Evolutionary conservation across 2,113 vertebrate species (phyloP).

Genomic region (Beaufortia kweichowensis): DNA sequence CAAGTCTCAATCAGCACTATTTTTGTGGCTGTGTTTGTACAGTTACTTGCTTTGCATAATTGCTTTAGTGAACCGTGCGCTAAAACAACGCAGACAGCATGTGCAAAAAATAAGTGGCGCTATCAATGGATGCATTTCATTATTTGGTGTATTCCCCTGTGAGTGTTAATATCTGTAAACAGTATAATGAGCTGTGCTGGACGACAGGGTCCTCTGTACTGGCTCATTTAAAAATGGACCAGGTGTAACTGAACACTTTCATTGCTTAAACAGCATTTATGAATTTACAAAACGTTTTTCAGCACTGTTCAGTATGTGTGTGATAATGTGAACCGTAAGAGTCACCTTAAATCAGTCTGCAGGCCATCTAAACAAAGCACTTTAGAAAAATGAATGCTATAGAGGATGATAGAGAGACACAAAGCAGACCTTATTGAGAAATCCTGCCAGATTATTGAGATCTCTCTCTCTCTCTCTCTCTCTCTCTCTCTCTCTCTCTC

Average conservation of each 20-base stretch:
- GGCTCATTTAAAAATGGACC: background rate
- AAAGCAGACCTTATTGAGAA: background rate
- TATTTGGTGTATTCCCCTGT: too few relatives aligned
- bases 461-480: too few relatives aligned
- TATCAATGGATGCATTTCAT: too few relatives aligned
- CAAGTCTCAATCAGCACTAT: too few relatives aligned
- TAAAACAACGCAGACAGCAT: too few relatives aligned
- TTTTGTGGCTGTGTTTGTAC: too few relatives aligned
- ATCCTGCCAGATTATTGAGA: background rate
- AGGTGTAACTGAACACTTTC: background rate
- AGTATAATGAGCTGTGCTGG: background rate
- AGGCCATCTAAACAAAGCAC: slow-evolving; percentile 41
- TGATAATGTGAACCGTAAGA: background rate
- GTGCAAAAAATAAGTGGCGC: too few relatives aligned
- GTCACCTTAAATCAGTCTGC: slow-evolving; percentile 9
- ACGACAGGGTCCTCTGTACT: background rate
- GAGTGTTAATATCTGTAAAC: background rate
- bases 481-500: too few relatives aligned
- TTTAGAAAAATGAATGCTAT: slow-evolving; percentile 42
- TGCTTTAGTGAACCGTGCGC: too few relatives aligned
- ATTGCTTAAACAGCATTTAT: background rate
- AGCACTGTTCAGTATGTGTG: background rate
- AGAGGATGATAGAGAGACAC: slow-evolving; percentile 35
- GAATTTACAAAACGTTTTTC: background rate
- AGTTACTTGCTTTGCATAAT: too few relatives aligned